Evolutionary conservation across 2,888 invertebrate genomes (phyloP).

Genomic region (Gymnocheta viridis): DNA sequence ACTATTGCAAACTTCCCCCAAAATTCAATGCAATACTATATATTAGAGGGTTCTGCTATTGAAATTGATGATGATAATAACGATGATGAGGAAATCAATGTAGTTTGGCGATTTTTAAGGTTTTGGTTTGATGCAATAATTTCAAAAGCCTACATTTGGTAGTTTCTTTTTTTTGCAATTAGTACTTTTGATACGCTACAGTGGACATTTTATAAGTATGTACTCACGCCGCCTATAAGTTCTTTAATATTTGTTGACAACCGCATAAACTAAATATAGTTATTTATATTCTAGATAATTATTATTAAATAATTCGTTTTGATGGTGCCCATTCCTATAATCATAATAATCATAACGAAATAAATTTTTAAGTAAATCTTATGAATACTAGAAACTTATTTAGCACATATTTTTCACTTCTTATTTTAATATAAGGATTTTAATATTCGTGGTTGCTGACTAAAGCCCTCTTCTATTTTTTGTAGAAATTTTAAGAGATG

Average conservation of each 20-base stretch:
- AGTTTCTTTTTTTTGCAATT: neutral
- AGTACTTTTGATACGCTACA: neutral
- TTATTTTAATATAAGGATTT: too few species aligned
- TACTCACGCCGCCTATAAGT: too few species aligned
- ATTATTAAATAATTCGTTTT: too few species aligned
- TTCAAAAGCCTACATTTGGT: constrained; percentile 27
- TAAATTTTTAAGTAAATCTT: too few species aligned
- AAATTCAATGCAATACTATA: neutral
- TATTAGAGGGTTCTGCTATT: neutral
- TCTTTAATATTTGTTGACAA: too few species aligned
- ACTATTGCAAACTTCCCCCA: constrained; percentile 33
- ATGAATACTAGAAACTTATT: too few species aligned
- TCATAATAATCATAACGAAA: too few species aligned
- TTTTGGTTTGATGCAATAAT: constrained; percentile 38
- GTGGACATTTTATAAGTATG: too few species aligned
- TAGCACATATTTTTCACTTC: too few species aligned
- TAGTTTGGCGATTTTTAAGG: neutral
- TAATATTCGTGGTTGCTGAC: neutral
- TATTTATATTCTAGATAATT: too few species aligned
- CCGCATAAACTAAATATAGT: too few species aligned
- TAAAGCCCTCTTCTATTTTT: neutral
- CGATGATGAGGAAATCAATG: neutral
- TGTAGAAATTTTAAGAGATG: neutral
- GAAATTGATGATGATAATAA: constrained; percentile 31
- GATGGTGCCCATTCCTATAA: too few species aligned